Base-by-base conservation (phyloP, 1,140 invertebrate genomes). In the Trypoxylus dichotomus region DNA sequence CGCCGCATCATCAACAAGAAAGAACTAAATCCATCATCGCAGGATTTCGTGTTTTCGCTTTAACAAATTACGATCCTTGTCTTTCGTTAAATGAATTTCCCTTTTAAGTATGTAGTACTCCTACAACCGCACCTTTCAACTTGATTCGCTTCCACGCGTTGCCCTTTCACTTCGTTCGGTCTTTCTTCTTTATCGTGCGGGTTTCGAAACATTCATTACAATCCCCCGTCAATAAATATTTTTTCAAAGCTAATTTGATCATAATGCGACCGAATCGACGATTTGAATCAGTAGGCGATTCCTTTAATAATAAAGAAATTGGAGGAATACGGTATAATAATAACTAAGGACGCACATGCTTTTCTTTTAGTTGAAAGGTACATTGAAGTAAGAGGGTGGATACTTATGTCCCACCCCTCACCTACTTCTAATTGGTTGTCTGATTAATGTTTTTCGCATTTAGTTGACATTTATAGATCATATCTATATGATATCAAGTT, bases 71-170 rank as follows among this genome's bases (percentile, higher is more conserved):
- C 47, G 47, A 13, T 15, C 47, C 47, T 19, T 54, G 47, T 54
- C 47, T 54, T 54, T 54, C 47, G 47, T 15, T 54, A 54, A 54
- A 54, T 54, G 47, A 54, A 54, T 54, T 54, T 54, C 47, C 47
- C 47, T 54, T 54, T 54, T 54, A 54, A 54, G 19, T 54, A 54
- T 54, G 47, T 54, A 54, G 47, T 54, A 13, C 47, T n/a, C 47
- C 19, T 54, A n/a, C 19, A 54, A 54, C 47, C 47, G 15, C 47
- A 54, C 47, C 47, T 15, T 37, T 37, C 32, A 37, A 37, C 32
- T 7, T 8, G 32, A 37, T 37, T 6, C 47, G 47, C 13, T 15
- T 54, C 19, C 47, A 15, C 15, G 15, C 47, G 1, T 54, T 15
- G 19, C 47, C 15, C 47, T n/a, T 54, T 19, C n/a, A 54, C 19